Evolutionary conservation across 1,140 invertebrate genomes (phyloP), one percentile per base, ranked within the genome.

Genomic region (Drosophila mayri): DNA sequence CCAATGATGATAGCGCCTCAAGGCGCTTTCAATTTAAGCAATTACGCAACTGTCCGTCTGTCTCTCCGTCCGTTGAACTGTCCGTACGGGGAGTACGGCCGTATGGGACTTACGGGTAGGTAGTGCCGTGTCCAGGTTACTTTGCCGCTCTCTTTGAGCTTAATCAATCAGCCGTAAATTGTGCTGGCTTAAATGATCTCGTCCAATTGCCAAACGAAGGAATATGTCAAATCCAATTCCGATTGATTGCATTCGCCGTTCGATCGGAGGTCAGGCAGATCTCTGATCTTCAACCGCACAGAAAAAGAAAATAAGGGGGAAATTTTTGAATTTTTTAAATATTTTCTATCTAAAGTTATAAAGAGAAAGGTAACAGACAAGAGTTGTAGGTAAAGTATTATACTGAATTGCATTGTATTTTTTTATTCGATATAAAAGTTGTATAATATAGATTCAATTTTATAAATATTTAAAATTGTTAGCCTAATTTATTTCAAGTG

Each of bases 21-120:
- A 90, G 85, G 85, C 81, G 75, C 46, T 90, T 90, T 90, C 85
- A 90, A 90, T 90, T 90, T 78, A 90, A 72, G 50, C 85, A 90
- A 90, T 90, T 90, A 76, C 81, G 78, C 77, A 90, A 80, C 61
- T 58, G 62, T 57, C 62, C 62, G 54, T 57, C 55, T 11, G 37
- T 30, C 12, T 60, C 41, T 67, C 64, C 57, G 57, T 62, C 41
- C 25, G 52, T 49, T 49, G 47, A 49, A 49, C 47, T 49, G 44
- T 68, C 52, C 40, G 43, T 43, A 30, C 20, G 43, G 46, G 47
- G 16, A n/a, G n/a, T 18, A 50, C 30, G 63, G 35, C 25, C 11
- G 61, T 38, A 44, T 9, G 22, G 46, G 2, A 18, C 16, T 28
- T 28, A 30, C 11, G 46, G 44, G 30, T 11, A 14, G n/a, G 10